These are phyloP conservation scores for Osedax frankpressi DNA, from an alignment of 2,888 invertebrate genomes.

Conservation along the genomic window DNA sequence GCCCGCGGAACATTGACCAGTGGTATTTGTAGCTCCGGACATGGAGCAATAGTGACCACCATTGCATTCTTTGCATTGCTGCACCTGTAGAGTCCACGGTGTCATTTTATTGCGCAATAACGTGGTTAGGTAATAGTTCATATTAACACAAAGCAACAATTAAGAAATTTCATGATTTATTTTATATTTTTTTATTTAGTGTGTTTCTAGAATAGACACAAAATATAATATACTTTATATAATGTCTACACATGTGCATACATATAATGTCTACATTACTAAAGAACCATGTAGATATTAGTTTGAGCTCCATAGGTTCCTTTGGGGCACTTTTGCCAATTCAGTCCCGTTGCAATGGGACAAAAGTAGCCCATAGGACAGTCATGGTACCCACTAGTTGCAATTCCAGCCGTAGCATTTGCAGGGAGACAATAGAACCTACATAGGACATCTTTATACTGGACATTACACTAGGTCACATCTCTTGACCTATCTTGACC, in stretches of 20 bases:
- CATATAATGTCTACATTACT: too few relatives aligned
- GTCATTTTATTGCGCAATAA: too few relatives aligned
- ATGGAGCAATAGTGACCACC: constrained; percentile 35
- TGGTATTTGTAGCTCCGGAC: constrained; percentile 33
- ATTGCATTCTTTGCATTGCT: constrained; percentile 39
- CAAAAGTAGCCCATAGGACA: constrained; percentile 42
- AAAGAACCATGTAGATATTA: constrained; percentile 35
- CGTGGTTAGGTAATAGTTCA: too few relatives aligned
- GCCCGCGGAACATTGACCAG: constrained; percentile 35
- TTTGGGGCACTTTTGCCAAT: constrained; percentile 37
- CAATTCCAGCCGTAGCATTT: constrained; percentile 34
- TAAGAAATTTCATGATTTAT: too few relatives aligned
- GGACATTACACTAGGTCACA: not conserved
- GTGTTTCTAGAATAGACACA: too few relatives aligned
- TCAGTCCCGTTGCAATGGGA: constrained; percentile 36
- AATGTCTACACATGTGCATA: too few relatives aligned
- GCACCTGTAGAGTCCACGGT: constrained; percentile 31
- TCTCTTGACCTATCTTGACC: too few relatives aligned
- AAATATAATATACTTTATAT: too few relatives aligned
- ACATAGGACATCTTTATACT: constrained; percentile 12
- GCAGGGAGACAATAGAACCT: constrained; percentile 40
- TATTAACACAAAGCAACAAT: too few relatives aligned
- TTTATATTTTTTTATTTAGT: too few relatives aligned
- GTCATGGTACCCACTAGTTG: constrained; percentile 35
- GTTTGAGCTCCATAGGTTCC: constrained; percentile 38